Evolutionary conservation across 2,113 vertebrate genomes (phyloP).

Genomic region (Atherinomorus stipes): DNA sequence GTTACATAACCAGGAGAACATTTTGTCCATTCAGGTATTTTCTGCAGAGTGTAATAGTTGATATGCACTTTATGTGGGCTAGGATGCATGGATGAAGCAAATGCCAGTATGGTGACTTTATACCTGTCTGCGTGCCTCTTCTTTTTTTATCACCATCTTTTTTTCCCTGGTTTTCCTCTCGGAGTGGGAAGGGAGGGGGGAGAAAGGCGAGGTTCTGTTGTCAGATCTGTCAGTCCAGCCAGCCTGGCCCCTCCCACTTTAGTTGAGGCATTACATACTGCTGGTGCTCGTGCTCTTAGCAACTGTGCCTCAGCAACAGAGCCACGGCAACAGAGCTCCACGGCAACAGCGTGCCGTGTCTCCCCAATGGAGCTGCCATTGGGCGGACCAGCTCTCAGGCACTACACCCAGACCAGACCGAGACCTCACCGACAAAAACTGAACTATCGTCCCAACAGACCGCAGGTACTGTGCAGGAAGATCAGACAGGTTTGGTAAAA

Average conservation of each 20-base stretch:
- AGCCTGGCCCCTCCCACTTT: conserved; percentile 72
- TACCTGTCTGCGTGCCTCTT: conserved; percentile 20
- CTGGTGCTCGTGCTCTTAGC: conserved; percentile 79
- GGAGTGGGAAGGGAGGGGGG: conserved; percentile 56
- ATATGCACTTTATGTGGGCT: neutral
- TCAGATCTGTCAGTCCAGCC: conserved; percentile 79
- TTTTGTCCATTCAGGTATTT: conserved; percentile 49
- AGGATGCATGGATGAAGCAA: conserved; percentile 13
- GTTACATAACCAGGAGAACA: conserved; percentile 70
- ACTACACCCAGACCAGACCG: conserved; percentile 83
- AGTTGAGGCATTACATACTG: conserved; percentile 79
- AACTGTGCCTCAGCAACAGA: conserved; percentile 81
- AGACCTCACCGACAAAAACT: conserved; percentile 82
- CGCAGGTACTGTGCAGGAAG: conserved; percentile 70
- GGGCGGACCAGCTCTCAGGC: conserved; percentile 81
- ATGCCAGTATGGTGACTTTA: conserved; percentile 31
- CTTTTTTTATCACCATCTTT: conserved; percentile 63
- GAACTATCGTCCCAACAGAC: conserved; percentile 79
- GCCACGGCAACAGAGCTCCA: conserved; percentile 78
- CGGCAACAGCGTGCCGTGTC: conserved; percentile 82
- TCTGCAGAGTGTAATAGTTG: neutral
- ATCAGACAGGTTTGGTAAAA: conserved; percentile 35
- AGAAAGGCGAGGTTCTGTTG: conserved; percentile 79
- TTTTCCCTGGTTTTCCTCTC: conserved; percentile 55
- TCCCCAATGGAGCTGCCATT: conserved; percentile 84